phyloP scores from a whole-genome alignment of 2,113 vertebrate genomes.

The Cynoglossus semilaevis region DNA sequence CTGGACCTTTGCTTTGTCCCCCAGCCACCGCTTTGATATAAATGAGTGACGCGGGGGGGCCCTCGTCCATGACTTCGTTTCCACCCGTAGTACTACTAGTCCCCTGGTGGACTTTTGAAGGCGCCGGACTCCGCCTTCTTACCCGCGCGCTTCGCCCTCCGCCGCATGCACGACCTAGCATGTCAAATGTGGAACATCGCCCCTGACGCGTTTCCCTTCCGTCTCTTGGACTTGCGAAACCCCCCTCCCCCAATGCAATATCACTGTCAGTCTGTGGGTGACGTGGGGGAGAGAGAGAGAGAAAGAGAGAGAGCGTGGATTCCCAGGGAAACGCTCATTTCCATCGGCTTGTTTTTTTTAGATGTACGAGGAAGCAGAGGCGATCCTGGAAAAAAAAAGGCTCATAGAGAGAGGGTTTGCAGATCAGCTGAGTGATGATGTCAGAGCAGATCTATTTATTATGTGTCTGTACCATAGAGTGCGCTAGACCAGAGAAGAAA shows the following conservation, averaged over 20 bases:
- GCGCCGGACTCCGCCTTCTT: conserved; percentile 52
- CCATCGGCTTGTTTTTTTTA: conserved; percentile 71
- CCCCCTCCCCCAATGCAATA: conserved; percentile 65
- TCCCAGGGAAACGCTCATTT: conserved; percentile 69
- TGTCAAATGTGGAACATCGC: conserved; percentile 59
- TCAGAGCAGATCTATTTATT: conserved; percentile 93
- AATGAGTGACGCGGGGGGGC: no score
- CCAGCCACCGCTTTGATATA: conserved; percentile 29
- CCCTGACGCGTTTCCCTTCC: conserved; percentile 55
- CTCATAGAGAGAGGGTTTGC: conserved; percentile 72
- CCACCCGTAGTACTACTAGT: no score
- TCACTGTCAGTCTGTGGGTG: conserved; percentile 60
- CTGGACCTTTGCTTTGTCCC: conserved; percentile 44
- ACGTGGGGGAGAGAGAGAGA: conserved; percentile 30
- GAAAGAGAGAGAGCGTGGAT: conserved; percentile 51
- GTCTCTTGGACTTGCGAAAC: conserved; percentile 50
- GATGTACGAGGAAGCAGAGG: no score
- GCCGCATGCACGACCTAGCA: conserved; percentile 68
- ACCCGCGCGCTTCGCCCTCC: conserved; percentile 61
- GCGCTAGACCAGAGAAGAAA: conserved; percentile 83
- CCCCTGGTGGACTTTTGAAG: conserved; percentile 26
- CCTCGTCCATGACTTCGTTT: no score
- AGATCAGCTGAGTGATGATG: conserved; percentile 84
- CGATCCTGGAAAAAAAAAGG: conserved; percentile 76
- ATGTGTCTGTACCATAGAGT: conserved; percentile 94